Evolutionary conservation across 2,113 vertebrate species (phyloP).

Genomic region (Callipepla californica): DNA sequence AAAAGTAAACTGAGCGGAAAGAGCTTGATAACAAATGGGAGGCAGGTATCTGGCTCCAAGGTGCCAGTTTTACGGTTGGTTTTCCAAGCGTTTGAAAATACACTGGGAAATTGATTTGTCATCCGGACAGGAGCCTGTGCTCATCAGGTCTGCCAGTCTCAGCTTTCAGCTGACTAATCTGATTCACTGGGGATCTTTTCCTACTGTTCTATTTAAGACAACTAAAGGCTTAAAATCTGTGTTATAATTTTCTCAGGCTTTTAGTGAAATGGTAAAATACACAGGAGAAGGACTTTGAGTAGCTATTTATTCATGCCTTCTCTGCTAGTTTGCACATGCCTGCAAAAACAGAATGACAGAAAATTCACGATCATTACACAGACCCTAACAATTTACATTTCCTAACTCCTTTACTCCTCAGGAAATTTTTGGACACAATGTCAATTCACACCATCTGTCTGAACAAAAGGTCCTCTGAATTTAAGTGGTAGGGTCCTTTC

Average conservation of each 20-base stretch:
- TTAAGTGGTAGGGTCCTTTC: not conserved
- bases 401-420: not conserved
- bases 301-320: not conserved
- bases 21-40: not conserved
- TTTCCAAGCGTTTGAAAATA: slow-evolving; percentile 36
- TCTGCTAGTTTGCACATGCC: not conserved
- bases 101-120: slow-evolving; percentile 28
- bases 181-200: not conserved
- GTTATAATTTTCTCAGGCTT: not conserved
- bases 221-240: slow-evolving; percentile 25
- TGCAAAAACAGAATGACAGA: not conserved
- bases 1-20: not conserved
- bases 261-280: not conserved
- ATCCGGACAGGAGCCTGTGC: not conserved
- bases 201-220: not conserved
- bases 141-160: slow-evolving; percentile 20
- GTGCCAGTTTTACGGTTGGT: not conserved
- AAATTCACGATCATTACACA: not conserved
- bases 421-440: not conserved
- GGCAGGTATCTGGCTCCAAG: not conserved
- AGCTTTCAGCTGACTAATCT: slow-evolving; percentile 24
- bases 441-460: not conserved
- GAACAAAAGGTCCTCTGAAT: not conserved
- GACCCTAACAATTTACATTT: not conserved
- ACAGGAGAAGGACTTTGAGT: not conserved